Conservation (phyloP, 2,113 vertebrate species). For the Martes martes region DNA sequence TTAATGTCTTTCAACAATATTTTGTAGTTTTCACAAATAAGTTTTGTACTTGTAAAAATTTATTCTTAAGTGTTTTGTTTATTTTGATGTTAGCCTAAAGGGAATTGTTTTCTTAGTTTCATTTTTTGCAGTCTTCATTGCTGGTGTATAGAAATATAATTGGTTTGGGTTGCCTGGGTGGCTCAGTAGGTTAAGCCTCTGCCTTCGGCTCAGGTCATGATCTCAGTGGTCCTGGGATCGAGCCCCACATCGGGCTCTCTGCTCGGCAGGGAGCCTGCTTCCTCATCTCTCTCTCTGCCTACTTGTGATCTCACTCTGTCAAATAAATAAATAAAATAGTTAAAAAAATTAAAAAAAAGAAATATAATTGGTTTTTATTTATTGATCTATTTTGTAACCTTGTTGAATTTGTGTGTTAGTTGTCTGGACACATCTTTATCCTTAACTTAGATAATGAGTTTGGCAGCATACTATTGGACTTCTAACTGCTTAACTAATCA, state of each 20-base stretch:
- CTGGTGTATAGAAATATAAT: neutral
- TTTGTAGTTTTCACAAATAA: neutral
- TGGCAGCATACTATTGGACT: neutral
- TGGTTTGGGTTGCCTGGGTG: neutral
- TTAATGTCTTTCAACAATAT: slow-evolving; percentile 14
- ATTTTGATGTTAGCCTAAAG: slow-evolving; percentile 30
- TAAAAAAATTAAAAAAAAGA: neutral
- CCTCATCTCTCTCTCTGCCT: no score
- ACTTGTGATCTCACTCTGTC: no score
- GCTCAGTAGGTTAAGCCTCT: no score
- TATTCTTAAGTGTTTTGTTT: neutral
- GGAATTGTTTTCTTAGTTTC: neutral
- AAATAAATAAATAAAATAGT: no score
- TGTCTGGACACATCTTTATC: neutral
- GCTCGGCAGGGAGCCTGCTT: no score
- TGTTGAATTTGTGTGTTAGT: neutral
- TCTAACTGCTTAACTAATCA: neutral
- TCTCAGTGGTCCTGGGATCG: no score
- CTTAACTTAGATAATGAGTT: slow-evolving; percentile 7
- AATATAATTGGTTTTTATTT: neutral
- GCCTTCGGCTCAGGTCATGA: no score
- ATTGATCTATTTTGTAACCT: slow-evolving; percentile 2
- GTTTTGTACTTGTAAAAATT: neutral
- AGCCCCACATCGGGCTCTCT: no score
- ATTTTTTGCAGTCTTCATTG: neutral